These are phyloP conservation scores for Poecilus cupreus DNA, from an alignment of 2,888 invertebrate species.

Conservation along the genomic window DNA sequence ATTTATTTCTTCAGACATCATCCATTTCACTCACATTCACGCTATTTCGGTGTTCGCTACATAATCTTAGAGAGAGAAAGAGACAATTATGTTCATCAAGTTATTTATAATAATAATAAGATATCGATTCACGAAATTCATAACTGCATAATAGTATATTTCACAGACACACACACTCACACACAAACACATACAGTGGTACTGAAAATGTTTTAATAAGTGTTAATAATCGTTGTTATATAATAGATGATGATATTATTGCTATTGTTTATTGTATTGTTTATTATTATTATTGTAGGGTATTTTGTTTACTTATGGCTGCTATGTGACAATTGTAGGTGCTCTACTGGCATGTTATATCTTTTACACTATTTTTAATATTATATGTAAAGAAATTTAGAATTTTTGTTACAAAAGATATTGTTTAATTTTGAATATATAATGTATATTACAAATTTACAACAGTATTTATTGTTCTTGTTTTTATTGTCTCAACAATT, in stretches of 20 bases:
- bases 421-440: slow-evolving; percentile 69
- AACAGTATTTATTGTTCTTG: background rate
- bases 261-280: slow-evolving; percentile 72
- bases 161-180: slow-evolving; percentile 34
- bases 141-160: background rate
- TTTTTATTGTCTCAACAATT: too few species aligned
- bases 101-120: slow-evolving; percentile 39
- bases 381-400: slow-evolving; percentile 69
- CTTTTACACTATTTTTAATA: slow-evolving; percentile 68
- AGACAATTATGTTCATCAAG: slow-evolving; percentile 13
- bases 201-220: slow-evolving; percentile 65
- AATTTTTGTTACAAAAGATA: slow-evolving; percentile 69
- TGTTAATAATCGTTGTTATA: slow-evolving; percentile 70
- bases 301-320: slow-evolving; percentile 60
- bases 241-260: slow-evolving; percentile 63
- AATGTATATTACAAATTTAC: slow-evolving; percentile 67
- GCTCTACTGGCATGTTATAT: slow-evolving; percentile 65
- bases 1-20: slow-evolving; percentile 32
- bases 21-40: slow-evolving; percentile 34
- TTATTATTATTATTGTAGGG: slow-evolving; percentile 71
- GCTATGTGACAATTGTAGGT: slow-evolving; percentile 65
- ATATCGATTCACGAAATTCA: slow-evolving; percentile 22
- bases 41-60: slow-evolving; percentile 51
- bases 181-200: slow-evolving; percentile 45
- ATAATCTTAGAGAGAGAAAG: slow-evolving; percentile 34